A percentile compares a stretch with the other conserved stretches of the same genome.
Conservation (phyloP, 2,888 invertebrate species). For the Patella ulyssiponensis region DNA sequence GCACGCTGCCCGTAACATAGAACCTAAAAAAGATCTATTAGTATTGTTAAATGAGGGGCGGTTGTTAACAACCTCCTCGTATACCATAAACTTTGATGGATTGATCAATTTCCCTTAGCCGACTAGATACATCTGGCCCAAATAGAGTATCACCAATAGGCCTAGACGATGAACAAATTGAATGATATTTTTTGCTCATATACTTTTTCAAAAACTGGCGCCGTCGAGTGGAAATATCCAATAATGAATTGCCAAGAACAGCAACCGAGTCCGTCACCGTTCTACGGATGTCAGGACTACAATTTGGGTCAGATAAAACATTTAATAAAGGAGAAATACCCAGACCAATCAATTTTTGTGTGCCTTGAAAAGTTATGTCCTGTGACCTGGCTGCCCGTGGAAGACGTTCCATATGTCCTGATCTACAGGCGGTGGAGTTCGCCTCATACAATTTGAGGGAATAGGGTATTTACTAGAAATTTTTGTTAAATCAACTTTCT, state of each 20-base stretch:
- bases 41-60: background rate
- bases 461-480: background rate
- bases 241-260: background rate
- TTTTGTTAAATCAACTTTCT: background rate
- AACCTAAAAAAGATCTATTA: background rate
- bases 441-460: background rate
- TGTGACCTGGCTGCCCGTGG: background rate
- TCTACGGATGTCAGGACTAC: background rate
- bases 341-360: background rate
- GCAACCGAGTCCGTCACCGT: background rate
- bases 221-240: background rate
- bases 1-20: background rate
- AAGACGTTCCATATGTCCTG: background rate
- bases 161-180: background rate
- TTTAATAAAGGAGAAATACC: background rate
- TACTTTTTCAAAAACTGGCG: background rate
- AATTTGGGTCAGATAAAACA: background rate
- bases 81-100: background rate
- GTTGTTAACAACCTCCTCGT: background rate
- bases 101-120: background rate
- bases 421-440: background rate
- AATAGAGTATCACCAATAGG: background rate
- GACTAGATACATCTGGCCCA: background rate
- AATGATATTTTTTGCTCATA: background rate
- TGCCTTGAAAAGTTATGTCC: background rate